These are phyloP conservation scores for Seira musarum DNA, from an alignment of 2,888 invertebrate genomes.

Conservation along the genomic window DNA sequence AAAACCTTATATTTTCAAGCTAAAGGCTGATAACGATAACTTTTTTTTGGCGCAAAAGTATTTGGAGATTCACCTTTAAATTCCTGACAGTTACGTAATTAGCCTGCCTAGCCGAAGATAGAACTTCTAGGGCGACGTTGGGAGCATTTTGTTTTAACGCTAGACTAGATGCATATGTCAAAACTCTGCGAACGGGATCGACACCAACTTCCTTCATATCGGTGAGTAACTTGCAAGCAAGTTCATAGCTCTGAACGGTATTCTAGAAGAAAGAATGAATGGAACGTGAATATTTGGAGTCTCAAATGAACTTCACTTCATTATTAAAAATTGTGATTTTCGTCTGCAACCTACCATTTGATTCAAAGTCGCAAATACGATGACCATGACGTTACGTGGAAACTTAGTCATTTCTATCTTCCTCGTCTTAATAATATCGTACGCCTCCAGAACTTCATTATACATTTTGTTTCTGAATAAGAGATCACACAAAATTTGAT, in stretches of 20 bases:
- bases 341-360: slow-evolving; percentile 78
- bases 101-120: slow-evolving; percentile 75
- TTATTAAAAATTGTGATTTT: neutral
- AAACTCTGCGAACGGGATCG: slow-evolving; percentile 77
- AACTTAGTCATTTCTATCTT: slow-evolving; percentile 79
- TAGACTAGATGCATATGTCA: slow-evolving; percentile 79
- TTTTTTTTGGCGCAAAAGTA: slow-evolving; percentile 23
- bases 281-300: neutral
- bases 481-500: slow-evolving; percentile 81
- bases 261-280: slow-evolving; percentile 77
- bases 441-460: slow-evolving; percentile 78
- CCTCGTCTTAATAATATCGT: slow-evolving; percentile 77
- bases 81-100: slow-evolving; percentile 81
- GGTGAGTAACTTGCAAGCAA: slow-evolving; percentile 78
- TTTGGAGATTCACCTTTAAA: slow-evolving; percentile 79
- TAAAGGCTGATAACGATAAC: neutral
- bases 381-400: slow-evolving; percentile 80
- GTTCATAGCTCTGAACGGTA: slow-evolving; percentile 78
- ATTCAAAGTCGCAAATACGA: slow-evolving; percentile 82
- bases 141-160: slow-evolving; percentile 81
- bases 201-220: slow-evolving; percentile 77
- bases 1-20: neutral
- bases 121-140: slow-evolving; percentile 80
- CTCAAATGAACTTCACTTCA: neutral
- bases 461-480: slow-evolving; percentile 81